Evolutionary conservation across 2,888 invertebrate species (phyloP), one percentile per base, ranked within the genome.

Genomic region (Brachypalpus laphriformis): DNA sequence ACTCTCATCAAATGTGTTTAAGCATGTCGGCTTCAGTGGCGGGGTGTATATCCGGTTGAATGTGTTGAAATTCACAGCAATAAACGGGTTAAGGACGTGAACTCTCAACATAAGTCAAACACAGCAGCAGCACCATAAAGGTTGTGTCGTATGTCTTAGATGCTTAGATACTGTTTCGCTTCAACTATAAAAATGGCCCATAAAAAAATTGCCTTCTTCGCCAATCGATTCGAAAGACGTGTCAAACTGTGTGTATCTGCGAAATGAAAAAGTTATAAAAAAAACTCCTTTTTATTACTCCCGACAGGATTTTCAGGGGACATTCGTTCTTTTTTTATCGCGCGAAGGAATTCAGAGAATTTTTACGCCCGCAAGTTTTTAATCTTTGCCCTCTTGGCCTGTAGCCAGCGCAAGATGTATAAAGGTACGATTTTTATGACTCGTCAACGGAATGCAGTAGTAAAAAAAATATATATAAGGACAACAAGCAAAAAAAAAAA

Each of bases 1-100:
- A 37, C 68, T 42, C 68, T 42, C 56, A 18, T 70, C 31, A 56
- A 70, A 37, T 78, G 61, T 20, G 31, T 49, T 42, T 18, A 72
- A 57, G 59, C 47, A 66, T 74, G 40, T 40, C 37, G n/a, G 3
- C 40, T 14, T n/a, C 47, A 20, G 47, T 42, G 25, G 2, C 20
- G 16, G 28, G 42, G 40, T 40, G 61, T 37, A 78, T 57, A 37
- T 78, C 56, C 71, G 59, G 65, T 56, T 71, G 31, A 65, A 25
- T 72, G 61, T 68, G 37, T 22, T 68, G 28, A 51, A 70, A 59
- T 66, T 74, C 51, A 40, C 49, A 71, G 49, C 63, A 70, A 65
- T 76, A 76, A 82, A 82, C 76, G 71, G 76, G 76, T 76, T 76
- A 82, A 82, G 70, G 57, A 76, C 71, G 28, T 75, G 54, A 81